Evolutionary conservation across 2,888 invertebrate species (phyloP).

Genomic region (Amblyjoppa fuscipennis): DNA sequence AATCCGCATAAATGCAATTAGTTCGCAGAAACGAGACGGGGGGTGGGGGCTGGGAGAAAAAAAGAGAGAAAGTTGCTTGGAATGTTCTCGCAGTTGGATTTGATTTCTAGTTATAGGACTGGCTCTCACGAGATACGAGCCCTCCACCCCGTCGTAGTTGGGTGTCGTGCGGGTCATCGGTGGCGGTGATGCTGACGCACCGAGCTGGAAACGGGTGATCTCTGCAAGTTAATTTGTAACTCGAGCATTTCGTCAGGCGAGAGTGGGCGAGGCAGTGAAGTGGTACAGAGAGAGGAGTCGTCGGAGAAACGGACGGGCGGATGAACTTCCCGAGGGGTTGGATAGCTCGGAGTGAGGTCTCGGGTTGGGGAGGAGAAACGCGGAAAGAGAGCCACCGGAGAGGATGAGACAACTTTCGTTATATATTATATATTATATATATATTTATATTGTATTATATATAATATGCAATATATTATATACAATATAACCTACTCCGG

Average conservation of each 20-base stretch:
- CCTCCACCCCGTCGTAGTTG: constrained; percentile 26
- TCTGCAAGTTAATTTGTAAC: constrained; percentile 84
- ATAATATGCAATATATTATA: too few relatives aligned
- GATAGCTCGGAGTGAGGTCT: constrained; percentile 1
- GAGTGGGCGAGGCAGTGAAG: constrained; percentile 36
- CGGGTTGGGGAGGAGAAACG: neutral
- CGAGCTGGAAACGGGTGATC: constrained; percentile 81
- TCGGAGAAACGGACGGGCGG: constrained; percentile 11
- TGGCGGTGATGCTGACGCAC: constrained; percentile 58
- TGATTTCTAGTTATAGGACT: constrained; percentile 34
- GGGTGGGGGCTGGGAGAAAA: neutral
- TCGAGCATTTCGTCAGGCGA: constrained; percentile 78
- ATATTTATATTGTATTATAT: too few relatives aligned
- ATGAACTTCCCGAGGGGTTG: constrained; percentile 14
- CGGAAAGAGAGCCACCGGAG: neutral
- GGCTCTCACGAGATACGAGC: constrained; percentile 5
- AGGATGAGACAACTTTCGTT: neutral
- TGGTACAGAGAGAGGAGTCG: constrained; percentile 36
- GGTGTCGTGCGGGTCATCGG: constrained; percentile 43
- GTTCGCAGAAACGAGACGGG: neutral
- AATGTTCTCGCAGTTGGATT: constrained; percentile 29
- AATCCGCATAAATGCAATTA: too few relatives aligned
- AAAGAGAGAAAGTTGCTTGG: constrained; percentile 9
- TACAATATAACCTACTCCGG: too few relatives aligned
- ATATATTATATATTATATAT: too few relatives aligned